phyloP scores from a whole-genome alignment of 2,888 invertebrate species.

The Trypoxylon attenuatum region DNA sequence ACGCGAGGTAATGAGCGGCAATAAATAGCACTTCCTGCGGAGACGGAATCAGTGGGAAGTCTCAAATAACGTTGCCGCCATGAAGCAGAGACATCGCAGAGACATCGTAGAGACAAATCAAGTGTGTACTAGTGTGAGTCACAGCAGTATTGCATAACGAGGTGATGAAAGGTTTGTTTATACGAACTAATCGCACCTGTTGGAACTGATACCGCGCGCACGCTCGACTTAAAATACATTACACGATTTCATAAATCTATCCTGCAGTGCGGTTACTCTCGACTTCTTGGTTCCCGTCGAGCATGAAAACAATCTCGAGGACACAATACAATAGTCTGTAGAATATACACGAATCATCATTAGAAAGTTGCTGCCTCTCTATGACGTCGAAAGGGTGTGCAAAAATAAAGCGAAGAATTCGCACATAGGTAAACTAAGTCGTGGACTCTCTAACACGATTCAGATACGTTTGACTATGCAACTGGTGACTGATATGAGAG shows the following conservation, averaged over 20 bases:
- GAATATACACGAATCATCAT: neutral
- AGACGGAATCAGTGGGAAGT: neutral
- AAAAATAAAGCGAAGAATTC: neutral
- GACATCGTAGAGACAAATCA: slow-evolving; percentile 7
- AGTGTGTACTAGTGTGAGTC: slow-evolving; percentile 20
- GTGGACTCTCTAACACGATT: neutral
- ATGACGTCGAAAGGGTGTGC: neutral
- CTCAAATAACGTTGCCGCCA: slow-evolving; percentile 4
- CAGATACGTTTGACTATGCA: too few relatives aligned
- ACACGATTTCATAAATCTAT: slow-evolving; percentile 2
- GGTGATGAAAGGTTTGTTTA: slow-evolving; percentile 29
- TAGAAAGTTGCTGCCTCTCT: neutral
- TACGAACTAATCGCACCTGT: slow-evolving; percentile 36
- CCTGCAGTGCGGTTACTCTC: neutral
- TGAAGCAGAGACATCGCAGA: too few relatives aligned
- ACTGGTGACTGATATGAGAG: neutral
- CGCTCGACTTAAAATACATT: slow-evolving; percentile 6
- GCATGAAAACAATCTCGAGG: neutral
- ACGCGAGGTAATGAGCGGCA: neutral
- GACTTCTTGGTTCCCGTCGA: neutral
- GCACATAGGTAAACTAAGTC: neutral
- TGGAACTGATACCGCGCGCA: slow-evolving; percentile 34
- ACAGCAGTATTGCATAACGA: slow-evolving; percentile 35
- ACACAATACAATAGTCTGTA: neutral
- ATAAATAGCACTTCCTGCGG: neutral